Percentiles rank a stretch among this genome's conserved stretches.
Conservation (phyloP, 2,888 invertebrate genomes). For the Drosophila melanosoma region DNA sequence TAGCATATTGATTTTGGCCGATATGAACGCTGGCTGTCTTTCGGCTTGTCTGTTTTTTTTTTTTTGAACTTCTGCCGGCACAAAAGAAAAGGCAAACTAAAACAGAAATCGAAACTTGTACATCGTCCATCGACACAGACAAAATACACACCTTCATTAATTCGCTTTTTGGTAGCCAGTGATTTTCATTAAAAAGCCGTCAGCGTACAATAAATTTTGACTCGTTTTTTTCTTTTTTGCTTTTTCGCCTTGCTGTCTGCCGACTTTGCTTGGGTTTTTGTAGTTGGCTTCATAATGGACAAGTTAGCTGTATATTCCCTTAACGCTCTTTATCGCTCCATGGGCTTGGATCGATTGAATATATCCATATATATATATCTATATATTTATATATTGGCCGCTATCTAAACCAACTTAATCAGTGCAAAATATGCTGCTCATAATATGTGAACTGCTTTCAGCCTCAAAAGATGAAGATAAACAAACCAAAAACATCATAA, state of each 20-base stretch:
- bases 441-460: constrained; percentile 69
- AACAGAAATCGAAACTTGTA: constrained; percentile 34
- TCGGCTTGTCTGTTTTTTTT: constrained; percentile 35
- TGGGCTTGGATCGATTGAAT: constrained; percentile 26
- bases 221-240: constrained; percentile 53
- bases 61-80: constrained; percentile 72
- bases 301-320: constrained; percentile 68
- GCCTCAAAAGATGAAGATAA: constrained; percentile 56
- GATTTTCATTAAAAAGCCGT: constrained; percentile 81
- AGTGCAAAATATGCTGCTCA: constrained; percentile 47
- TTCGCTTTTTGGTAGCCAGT: constrained; percentile 75
- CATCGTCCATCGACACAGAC: constrained; percentile 57
- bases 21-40: constrained; percentile 19
- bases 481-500: constrained; percentile 35
- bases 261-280: constrained; percentile 51
- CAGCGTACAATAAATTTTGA: constrained; percentile 79
- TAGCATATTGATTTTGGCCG: constrained; percentile 50
- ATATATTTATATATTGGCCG: constrained; percentile 4
- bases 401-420: constrained; percentile 63
- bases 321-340: constrained; percentile 71
- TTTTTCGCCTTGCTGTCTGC: constrained; percentile 63
- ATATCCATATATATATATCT: background rate
- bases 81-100: constrained; percentile 3
- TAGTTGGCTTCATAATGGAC: constrained; percentile 65
- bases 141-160: constrained; percentile 65